Base-by-base conservation (phyloP, 2,888 invertebrate genomes). In the Trisateles emortualis region DNA sequence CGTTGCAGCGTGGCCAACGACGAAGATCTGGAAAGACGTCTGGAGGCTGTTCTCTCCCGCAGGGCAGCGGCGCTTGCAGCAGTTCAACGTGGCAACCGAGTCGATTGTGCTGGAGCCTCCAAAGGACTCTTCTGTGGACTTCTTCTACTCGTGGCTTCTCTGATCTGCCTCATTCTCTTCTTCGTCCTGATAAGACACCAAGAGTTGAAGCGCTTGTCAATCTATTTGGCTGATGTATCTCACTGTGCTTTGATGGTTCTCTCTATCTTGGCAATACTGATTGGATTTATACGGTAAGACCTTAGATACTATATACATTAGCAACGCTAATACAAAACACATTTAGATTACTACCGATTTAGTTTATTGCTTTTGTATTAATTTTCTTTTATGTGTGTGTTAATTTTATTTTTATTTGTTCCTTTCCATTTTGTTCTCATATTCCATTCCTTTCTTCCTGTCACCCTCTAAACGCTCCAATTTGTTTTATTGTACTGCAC, bases 41-140 rank as follows among this genome's bases (percentile, higher is more conserved):
- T 97, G 84, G 97, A 97, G 86, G 96, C 97, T 77, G 97, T 97
- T 96, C 92, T 97, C 68, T 97, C 97, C 59, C 95, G 97, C 81
- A 95, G 97, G 81, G 97, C 97, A 57, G 97, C 97, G 57, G 97
- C 96, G 46, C 94, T 97, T 87, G 97, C 97, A 47, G 96, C 97
- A 70, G 97, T 96, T 67, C 95, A 95, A 78, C 95, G 95, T 56
- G 96, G 96, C 68, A 97, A 97, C 66, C 95, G 97, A 45, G 97
- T 98, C 53, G 98, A 99, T 92, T 99, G 99, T 84, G 97, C 98
- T 32, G 98, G 98, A 19, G 98, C 99, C 22, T 98, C 98, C 79
- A 97, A 97, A 85, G 98, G 98, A 68, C 95, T 98, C 46, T 98
- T 98, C 95, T 97, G 97, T 87, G 98, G 98, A 75, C 94, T 98